phyloP scores from a whole-genome alignment of 1,140 invertebrate species.

The Diabrotica virgifera region DNA sequence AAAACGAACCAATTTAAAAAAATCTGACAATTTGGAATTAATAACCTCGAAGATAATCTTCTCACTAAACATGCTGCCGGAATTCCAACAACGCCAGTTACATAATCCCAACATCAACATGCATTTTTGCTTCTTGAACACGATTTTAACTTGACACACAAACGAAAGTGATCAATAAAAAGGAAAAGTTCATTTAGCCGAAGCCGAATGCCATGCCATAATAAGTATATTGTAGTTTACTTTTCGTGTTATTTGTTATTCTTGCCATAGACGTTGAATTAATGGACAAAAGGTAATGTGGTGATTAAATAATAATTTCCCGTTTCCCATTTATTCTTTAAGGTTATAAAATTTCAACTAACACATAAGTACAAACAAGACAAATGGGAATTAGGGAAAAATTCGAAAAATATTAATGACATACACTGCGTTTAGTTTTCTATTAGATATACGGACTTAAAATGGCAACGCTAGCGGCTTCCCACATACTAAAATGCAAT shows the following conservation, averaged over 20 bases:
- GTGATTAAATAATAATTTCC: too few species aligned
- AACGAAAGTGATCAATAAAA: slow-evolving; percentile 14
- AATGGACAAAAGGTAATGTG: too few species aligned
- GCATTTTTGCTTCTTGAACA: slow-evolving; percentile 3
- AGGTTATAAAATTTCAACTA: too few species aligned
- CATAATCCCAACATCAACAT: not conserved
- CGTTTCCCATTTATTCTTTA: too few species aligned
- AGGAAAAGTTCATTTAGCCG: slow-evolving; percentile 17
- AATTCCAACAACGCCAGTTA: not conserved
- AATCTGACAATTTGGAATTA: not conserved
- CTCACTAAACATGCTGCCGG: slow-evolving; percentile 1
- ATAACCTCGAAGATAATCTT: not conserved
- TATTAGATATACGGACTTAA: too few species aligned
- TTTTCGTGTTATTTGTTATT: not conserved
- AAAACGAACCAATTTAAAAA: not conserved
- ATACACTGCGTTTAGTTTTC: too few species aligned
- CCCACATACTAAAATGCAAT: too few species aligned
- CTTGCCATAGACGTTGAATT: not conserved
- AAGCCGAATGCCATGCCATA: slow-evolving; percentile 4
- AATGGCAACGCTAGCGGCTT: too few species aligned
- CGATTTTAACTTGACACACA: slow-evolving; percentile 16
- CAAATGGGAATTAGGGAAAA: too few species aligned
- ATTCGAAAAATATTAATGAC: too few species aligned
- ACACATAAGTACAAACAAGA: too few species aligned
- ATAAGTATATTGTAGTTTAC: not conserved